Percentiles rank a stretch among this genome's conserved stretches.
These are phyloP conservation scores for Tryphoninae sp. DNA, from an alignment of 2,888 invertebrate species.

Conservation along the genomic window DNA sequence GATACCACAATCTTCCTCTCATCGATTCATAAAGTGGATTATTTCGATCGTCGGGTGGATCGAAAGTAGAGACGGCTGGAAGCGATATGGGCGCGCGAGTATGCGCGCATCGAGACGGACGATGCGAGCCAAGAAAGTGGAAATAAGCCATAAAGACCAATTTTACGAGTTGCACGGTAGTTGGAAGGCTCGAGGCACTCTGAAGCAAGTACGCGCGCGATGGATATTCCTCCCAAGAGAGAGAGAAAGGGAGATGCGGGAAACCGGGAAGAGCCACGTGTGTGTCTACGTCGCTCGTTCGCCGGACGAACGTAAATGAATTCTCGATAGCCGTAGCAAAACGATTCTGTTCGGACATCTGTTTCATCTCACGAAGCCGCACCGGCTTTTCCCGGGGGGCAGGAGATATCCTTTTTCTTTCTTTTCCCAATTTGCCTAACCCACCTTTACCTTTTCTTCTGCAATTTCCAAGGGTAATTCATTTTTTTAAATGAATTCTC, in stretches of 20 bases:
- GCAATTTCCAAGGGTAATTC: slow-evolving; percentile 25
- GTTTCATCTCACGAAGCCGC: neutral
- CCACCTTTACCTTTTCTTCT: slow-evolving; percentile 9
- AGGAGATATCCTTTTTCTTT: neutral
- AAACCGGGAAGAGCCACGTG: too few species aligned
- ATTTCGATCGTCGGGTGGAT: neutral
- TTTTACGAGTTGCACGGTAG: slow-evolving; percentile 57
- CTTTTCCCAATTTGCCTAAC: slow-evolving; percentile 13
- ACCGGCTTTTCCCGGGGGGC: slow-evolving; percentile 2
- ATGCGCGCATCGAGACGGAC: neutral
- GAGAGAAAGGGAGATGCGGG: too few species aligned
- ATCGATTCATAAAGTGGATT: neutral
- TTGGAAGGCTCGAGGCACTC: slow-evolving; percentile 29
- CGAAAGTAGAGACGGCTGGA: neutral
- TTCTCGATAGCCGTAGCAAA: slow-evolving; percentile 38
- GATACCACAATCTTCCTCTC: too few species aligned
- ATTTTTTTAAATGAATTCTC: slow-evolving; percentile 2
- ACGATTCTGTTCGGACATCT: slow-evolving; percentile 4
- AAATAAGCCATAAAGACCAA: slow-evolving; percentile 57
- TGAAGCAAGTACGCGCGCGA: neutral
- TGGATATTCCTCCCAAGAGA: neutral
- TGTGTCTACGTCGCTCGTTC: slow-evolving; percentile 2
- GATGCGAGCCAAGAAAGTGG: slow-evolving; percentile 49
- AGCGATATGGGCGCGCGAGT: neutral
- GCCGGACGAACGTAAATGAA: slow-evolving; percentile 41